Base-by-base conservation (phyloP, 2,888 invertebrate species). In the Drosophila nr. perissopoda region DNA sequence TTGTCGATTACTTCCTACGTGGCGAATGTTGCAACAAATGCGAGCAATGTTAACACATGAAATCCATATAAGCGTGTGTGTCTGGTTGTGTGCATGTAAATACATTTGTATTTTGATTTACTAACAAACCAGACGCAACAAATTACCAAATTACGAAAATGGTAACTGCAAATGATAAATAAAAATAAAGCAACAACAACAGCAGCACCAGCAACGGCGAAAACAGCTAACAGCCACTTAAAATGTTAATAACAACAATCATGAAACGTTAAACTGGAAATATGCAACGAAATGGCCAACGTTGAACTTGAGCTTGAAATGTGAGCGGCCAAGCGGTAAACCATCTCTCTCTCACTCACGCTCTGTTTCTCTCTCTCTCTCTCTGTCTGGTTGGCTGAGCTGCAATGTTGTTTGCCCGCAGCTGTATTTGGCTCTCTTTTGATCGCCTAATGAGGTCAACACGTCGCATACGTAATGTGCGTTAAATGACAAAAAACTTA, bases 231-330 rank as follows among this genome's bases (percentile, higher is more conserved):
- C 38, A 49, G 63, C 57, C 86, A 83, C 75, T 84, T 80, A 78
- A 85, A 87, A 88, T 83, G 86, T 84, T 80, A 88, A 88, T 83
- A 83, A 67, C 86, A 80, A 88, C 88, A 73, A 80, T 82, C 83
- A 73, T 74, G 66, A 78, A 75, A 74, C 66, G 74, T 34, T 71
- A 83, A 84, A 86, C 89, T 86, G 87, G 89, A 72, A 89, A 76
- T 80, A 74, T 82, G 82, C 80, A 80, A 59, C 63, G 70, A 67
- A 62, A 68, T 59, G 59, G 60, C 51, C 75, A 76, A 45, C 76
- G 83, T 87, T 87, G 87, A 87, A 88, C 87, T 87, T 90, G 90
- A 87, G 85, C 85, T 85, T 85, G 85, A 85, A 85, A 85, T 77
- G 76, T 66, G 71, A 83, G 76, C 69, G 73, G 56, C 73, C 64